These are phyloP conservation scores for Aphidius ervi DNA, from an alignment of 1,140 invertebrate genomes.

Conservation along the genomic window DNA sequence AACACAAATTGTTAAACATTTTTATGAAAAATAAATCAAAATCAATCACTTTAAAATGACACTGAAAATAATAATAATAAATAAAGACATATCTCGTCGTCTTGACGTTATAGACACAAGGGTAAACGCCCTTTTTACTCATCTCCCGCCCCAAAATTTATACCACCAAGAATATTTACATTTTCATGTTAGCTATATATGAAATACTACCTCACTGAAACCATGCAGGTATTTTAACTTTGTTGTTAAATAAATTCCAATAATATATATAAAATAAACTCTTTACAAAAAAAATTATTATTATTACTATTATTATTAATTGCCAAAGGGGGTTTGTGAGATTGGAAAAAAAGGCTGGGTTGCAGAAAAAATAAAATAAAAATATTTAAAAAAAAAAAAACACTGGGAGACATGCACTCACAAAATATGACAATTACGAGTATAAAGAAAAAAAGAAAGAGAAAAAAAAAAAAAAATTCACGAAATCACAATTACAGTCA, in stretches of 20 bases:
- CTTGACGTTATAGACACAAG: conserved; percentile 6
- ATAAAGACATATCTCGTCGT: conserved; percentile 4
- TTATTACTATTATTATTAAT: neutral
- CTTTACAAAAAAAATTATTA: neutral
- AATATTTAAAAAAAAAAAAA: too few relatives aligned
- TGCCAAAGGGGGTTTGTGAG: too few relatives aligned
- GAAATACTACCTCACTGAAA: neutral
- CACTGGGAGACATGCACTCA: too few relatives aligned
- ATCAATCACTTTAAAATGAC: conserved; percentile 1
- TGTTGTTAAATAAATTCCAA: neutral
- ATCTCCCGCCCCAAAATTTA: conserved; percentile 3
- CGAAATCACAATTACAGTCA: too few relatives aligned
- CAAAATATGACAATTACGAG: too few relatives aligned
- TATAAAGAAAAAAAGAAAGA: too few relatives aligned
- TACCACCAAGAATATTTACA: neutral
- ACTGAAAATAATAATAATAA: conserved; percentile 18
- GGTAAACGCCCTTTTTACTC: conserved; percentile 28
- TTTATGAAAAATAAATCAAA: neutral
- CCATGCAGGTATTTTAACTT: neutral
- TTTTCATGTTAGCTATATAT: neutral
- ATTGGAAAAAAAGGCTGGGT: too few relatives aligned
- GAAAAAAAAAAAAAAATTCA: too few relatives aligned
- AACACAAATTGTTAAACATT: neutral
- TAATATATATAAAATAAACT: neutral
- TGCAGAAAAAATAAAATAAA: too few relatives aligned